Conservation (phyloP, 2,113 vertebrate genomes). For the Callaeas wilsoni region DNA sequence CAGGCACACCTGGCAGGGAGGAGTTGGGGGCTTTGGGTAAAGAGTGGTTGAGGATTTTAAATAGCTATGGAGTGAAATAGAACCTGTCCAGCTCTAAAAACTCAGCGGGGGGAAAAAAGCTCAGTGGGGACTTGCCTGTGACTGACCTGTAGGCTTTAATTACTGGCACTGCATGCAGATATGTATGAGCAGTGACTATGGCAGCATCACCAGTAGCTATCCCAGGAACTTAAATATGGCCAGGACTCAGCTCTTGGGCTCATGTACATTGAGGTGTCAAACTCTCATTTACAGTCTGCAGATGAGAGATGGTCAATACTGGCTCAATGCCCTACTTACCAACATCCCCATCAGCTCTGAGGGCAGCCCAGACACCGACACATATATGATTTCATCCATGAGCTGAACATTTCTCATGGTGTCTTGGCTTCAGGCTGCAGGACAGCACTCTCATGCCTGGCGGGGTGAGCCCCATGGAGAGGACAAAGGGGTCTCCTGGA, state of each 20-base stretch:
- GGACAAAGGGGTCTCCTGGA: not conserved
- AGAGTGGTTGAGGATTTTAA: not conserved
- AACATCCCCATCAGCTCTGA: not conserved
- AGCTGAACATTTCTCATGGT: not conserved
- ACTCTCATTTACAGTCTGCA: not conserved
- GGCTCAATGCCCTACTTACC: not conserved
- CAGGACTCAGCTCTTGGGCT: not conserved
- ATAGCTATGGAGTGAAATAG: not conserved
- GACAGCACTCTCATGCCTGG: not conserved
- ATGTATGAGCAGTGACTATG: not conserved
- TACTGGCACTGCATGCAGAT: not conserved
- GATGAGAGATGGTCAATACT: not conserved
- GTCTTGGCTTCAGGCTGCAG: not conserved
- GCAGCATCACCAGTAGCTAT: not conserved
- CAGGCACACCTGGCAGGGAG: not conserved
- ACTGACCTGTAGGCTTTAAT: not conserved
- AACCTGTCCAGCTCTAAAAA: not conserved
- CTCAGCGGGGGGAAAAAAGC: rapidly evolving
- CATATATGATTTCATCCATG: not conserved
- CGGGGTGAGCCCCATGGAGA: not conserved
- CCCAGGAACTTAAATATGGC: not conserved
- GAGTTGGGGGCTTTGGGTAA: not conserved
- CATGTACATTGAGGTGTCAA: not conserved
- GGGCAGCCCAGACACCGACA: rapidly evolving
- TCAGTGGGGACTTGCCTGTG: not conserved